Evolutionary conservation across 2,797 vertebrate genomes (phyloP), one percentile per base, ranked within the genome.

Genomic region (Protosalanx chinensis): DNA sequence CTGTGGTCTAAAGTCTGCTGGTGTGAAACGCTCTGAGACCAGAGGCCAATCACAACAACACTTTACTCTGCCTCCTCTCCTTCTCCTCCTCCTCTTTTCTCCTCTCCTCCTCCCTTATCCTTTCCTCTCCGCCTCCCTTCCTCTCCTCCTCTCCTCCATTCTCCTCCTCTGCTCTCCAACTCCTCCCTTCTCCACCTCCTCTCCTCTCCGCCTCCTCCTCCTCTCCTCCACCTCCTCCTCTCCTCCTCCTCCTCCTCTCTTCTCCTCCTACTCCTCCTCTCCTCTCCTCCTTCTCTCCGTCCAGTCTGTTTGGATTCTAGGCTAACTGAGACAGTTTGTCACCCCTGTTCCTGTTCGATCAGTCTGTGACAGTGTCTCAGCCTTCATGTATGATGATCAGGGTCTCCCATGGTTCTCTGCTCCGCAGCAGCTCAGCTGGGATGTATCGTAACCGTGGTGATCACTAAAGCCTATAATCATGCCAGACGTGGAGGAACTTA

Each of bases 1-100:
- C 51, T 86, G 89, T 2, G 86, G 88, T 87, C 75, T 72, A 75
- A 63, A 60, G 64, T 23, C 76, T 30, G 68, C 33, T 68, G 70
- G 72, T 61, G 77, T 62, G 74, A 73, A 72, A 75, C 16, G 64
- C 76, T 30, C 35, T 29, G 82, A 79, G 76, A 74, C 72, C 65
- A 0, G 20, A 67, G 59, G 61, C 71, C 60, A 67, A 77, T 57
- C 78, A 76, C 80, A 81, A 72, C 79, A 72, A 65, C 67, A 74
- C 75, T 85, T 81, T 71, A 75, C 30, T 56, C 35, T 3, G 18
- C 29, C 67, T 60, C 75, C 27, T 35, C 51, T 53, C 5, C 49
- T 29, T 27, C 23, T 18, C 20, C 5, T 5, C 15, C 29, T 27
- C 20, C 0, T 15, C 6, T 16, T 72, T 70, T 75, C 74, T 18